phyloP scores from a whole-genome alignment of 2,113 vertebrate species.

The Ceyx melanurus region DNA sequence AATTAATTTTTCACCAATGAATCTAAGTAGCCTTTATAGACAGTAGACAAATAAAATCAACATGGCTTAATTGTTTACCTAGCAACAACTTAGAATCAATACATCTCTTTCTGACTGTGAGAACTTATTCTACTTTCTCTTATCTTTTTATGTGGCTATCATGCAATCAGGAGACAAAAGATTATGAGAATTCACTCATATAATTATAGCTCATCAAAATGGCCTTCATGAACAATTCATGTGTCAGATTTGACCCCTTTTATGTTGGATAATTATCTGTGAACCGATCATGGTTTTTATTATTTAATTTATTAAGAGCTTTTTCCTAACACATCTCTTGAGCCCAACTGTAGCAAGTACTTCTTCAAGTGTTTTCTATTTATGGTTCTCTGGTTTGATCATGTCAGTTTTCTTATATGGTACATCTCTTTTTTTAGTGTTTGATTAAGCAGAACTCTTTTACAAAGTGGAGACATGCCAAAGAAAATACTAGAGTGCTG shows the following conservation, averaged over 20 bases:
- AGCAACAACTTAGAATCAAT: constrained; percentile 60
- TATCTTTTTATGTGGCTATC: constrained; percentile 30
- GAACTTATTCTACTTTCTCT: constrained; percentile 10
- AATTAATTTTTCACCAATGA: constrained; percentile 66
- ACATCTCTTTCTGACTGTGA: background rate
- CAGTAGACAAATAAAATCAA: constrained; percentile 60
- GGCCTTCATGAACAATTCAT: background rate
- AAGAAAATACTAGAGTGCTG: background rate
- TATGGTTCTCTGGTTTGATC: background rate
- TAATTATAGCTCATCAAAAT: constrained; percentile 50
- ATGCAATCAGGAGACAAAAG: constrained; percentile 24
- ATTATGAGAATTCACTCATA: background rate
- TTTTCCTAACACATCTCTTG: background rate
- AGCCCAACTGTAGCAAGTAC: background rate
- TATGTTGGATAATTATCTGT: constrained; percentile 5
- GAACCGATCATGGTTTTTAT: constrained; percentile 21
- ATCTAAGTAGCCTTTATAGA: constrained; percentile 49
- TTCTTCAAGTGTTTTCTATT: constrained; percentile 3
- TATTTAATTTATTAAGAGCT: constrained; percentile 17
- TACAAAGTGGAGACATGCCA: background rate
- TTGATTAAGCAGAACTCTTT: background rate
- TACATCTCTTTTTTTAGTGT: background rate
- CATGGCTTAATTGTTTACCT: constrained; percentile 63
- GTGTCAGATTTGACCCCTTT: constrained; percentile 10
- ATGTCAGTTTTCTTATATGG: background rate